phyloP scores from a whole-genome alignment of 2,888 invertebrate species.

The Chymomyza amoena region DNA sequence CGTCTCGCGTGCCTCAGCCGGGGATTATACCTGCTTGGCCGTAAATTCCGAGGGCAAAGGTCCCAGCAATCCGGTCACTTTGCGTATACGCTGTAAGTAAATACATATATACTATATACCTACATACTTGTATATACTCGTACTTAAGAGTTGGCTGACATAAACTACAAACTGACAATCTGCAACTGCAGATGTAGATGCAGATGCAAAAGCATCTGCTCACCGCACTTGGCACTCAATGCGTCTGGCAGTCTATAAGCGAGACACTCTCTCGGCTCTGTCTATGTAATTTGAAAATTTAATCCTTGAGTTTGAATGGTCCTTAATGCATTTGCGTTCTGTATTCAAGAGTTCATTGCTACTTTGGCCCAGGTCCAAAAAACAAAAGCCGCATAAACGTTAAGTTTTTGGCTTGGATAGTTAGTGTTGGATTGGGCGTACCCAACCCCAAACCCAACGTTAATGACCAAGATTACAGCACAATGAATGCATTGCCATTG shows the following conservation, averaged over 20 bases:
- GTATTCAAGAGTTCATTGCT: slow-evolving; percentile 15
- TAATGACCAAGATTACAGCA: slow-evolving; percentile 70
- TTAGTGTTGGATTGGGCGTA: slow-evolving; percentile 1
- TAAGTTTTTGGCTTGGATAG: slow-evolving; percentile 14
- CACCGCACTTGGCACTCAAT: not conserved
- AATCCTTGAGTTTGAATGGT: slow-evolving; percentile 70
- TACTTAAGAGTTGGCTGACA: slow-evolving; percentile 10
- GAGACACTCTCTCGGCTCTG: slow-evolving; percentile 52
- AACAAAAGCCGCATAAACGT: slow-evolving; percentile 38
- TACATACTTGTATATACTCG: slow-evolving; percentile 5
- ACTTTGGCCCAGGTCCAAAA: slow-evolving; percentile 58
- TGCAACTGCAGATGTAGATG: slow-evolving; percentile 27
- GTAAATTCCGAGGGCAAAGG: slow-evolving; percentile 92
- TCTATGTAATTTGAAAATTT: slow-evolving; percentile 70
- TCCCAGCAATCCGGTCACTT: slow-evolving; percentile 85
- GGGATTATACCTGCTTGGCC: slow-evolving; percentile 92
- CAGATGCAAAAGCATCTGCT: not conserved
- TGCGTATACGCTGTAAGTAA: slow-evolving; percentile 86
- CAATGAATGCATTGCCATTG: slow-evolving; percentile 61
- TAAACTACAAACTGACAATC: slow-evolving; percentile 17
- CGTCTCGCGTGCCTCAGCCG: slow-evolving; percentile 89
- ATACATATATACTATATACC: slow-evolving; percentile 22
- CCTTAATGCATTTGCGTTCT: slow-evolving; percentile 59
- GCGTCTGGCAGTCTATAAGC: not conserved
- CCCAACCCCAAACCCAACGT: slow-evolving; percentile 33